Percentiles rank a stretch among this genome's conserved stretches.
Conservation (phyloP, 1,140 invertebrate genomes). For the Aporrectodea caliginosa region DNA sequence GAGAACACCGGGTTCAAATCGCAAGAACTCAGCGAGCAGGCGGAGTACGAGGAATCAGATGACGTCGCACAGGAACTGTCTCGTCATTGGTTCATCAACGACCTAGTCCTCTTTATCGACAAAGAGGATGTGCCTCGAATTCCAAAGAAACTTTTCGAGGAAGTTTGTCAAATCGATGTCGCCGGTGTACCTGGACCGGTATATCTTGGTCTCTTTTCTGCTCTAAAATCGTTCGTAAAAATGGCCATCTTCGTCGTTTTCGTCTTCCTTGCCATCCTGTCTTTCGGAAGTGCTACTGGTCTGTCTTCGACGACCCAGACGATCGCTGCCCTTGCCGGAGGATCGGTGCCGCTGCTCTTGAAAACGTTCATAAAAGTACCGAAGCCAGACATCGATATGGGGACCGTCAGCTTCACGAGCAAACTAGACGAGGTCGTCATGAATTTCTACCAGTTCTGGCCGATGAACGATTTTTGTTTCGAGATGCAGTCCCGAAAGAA, state of each 20-base stretch:
- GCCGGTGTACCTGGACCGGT: conserved; percentile 51
- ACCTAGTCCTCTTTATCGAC: conserved; percentile 51
- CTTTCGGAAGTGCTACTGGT: conserved; percentile 49
- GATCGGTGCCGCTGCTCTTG: conserved; percentile 51
- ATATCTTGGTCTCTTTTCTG: conserved; percentile 47
- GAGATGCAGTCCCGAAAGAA: conserved; percentile 18
- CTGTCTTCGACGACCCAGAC: conserved; percentile 53
- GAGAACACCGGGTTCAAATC: conserved; percentile 44
- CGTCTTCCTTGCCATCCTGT: conserved; percentile 53
- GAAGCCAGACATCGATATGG: conserved; percentile 38
- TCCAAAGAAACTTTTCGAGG: conserved; percentile 47
- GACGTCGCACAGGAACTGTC: conserved; percentile 41
- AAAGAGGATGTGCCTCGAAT: conserved; percentile 51
- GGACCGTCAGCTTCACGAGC: conserved; percentile 48
- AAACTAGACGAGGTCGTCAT: conserved; percentile 52
- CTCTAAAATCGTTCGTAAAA: conserved; percentile 50
- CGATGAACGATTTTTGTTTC: conserved; percentile 37
- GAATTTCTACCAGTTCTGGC: conserved; percentile 52
- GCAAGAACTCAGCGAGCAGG: conserved; percentile 31
- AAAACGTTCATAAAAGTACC: conserved; percentile 33
- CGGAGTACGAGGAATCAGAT: conserved; percentile 30
- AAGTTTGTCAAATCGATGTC: conserved; percentile 47
- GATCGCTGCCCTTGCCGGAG: conserved; percentile 49
- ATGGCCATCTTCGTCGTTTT: conserved; percentile 52
- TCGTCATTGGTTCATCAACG: conserved; percentile 46